These are phyloP conservation scores for Amblyraja radiata DNA, from an alignment of 2,797 vertebrate species.

Conservation along the genomic window DNA sequence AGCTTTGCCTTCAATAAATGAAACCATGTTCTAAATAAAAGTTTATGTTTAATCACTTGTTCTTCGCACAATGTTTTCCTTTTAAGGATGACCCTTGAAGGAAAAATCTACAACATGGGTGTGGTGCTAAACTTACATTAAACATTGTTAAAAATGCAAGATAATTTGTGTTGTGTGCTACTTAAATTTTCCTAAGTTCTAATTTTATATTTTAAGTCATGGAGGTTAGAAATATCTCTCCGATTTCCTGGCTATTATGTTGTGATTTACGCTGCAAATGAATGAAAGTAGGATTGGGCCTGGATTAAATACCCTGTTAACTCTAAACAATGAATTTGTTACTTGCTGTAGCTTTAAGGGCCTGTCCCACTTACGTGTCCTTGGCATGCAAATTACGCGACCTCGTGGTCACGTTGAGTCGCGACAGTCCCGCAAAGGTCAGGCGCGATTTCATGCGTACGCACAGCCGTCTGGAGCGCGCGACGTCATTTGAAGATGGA, in stretches of 20 bases:
- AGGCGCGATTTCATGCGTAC: no score
- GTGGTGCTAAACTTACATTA: slow-evolving; percentile 35
- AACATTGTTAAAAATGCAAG: slow-evolving; percentile 24
- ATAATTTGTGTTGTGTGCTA: slow-evolving; percentile 8
- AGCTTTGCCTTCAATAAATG: slow-evolving; percentile 86
- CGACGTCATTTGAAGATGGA: no score
- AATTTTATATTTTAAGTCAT: background rate
- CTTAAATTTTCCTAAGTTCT: slow-evolving; percentile 12
- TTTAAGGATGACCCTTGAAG: slow-evolving; percentile 20
- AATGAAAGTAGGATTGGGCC: background rate
- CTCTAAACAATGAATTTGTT: no score
- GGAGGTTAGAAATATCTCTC: background rate
- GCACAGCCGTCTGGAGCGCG: no score
- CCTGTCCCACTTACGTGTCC: no score
- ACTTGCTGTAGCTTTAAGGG: no score
- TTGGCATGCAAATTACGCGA: no score
- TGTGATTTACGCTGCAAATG: background rate
- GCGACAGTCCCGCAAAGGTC: no score
- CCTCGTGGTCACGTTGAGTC: no score
- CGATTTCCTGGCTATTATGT: background rate
- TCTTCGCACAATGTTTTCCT: slow-evolving; percentile 18
- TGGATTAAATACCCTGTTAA: background rate
- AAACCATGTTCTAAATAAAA: slow-evolving; percentile 75
- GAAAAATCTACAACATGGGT: slow-evolving; percentile 19
- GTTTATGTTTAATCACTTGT: slow-evolving; percentile 37